Percentiles rank a stretch among this genome's conserved stretches.
phyloP scores from a whole-genome alignment of 2,113 vertebrate species.

The Centropus unirufus region DNA sequence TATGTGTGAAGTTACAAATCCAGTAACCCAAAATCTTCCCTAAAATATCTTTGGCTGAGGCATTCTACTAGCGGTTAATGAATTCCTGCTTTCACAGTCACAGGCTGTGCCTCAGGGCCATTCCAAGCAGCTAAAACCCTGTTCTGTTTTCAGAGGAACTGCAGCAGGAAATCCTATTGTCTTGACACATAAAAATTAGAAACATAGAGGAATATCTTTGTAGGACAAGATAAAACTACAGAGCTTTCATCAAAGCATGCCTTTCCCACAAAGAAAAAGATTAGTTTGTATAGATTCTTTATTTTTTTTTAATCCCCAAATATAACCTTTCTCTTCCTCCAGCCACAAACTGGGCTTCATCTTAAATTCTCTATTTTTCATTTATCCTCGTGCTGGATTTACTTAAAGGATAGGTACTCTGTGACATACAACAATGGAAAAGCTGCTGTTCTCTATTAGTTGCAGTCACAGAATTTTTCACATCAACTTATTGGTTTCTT shows the following conservation, averaged over 20 bases:
- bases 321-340: neutral
- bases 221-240: neutral
- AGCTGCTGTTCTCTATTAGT: neutral
- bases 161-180: neutral
- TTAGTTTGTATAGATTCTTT: neutral
- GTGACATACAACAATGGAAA: neutral
- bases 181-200: neutral
- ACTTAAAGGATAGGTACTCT: neutral
- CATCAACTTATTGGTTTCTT: neutral
- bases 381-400: neutral
- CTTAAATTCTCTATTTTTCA: neutral
- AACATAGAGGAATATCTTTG: neutral
- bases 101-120: neutral
- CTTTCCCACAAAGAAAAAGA: neutral
- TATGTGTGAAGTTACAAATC: neutral
- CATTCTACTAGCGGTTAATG: neutral
- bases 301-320: neutral
- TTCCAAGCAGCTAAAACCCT: neutral
- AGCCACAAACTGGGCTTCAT: neutral
- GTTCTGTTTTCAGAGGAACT: neutral
- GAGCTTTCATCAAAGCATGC: neutral
- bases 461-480: neutral
- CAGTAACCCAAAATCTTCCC: neutral
- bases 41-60: neutral
- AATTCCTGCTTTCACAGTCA: neutral